These are phyloP conservation scores for Dichetophora obliterata DNA, from an alignment of 2,888 invertebrate species.

Conservation along the genomic window DNA sequence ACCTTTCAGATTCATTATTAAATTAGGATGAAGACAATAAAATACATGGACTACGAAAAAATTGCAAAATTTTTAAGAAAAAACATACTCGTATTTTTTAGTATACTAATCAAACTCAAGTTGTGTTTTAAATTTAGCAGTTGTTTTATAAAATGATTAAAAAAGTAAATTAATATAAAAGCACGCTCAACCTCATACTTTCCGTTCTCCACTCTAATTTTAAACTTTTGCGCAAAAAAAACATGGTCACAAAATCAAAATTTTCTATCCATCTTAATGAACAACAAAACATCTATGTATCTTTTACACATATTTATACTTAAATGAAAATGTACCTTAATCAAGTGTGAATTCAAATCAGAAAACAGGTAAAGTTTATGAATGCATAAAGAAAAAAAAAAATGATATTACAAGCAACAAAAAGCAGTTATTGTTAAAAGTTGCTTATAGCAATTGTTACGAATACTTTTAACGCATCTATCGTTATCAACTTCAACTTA, in stretches of 20 bases:
- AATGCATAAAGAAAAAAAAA: constrained; percentile 8
- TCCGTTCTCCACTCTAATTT: no score
- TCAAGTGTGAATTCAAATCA: constrained; percentile 27
- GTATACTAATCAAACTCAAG: not conserved
- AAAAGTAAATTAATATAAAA: no score
- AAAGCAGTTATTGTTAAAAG: constrained; percentile 18
- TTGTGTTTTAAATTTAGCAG: not conserved
- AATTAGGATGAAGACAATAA: constrained; percentile 36
- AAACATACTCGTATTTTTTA: not conserved
- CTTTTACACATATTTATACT: constrained; percentile 50
- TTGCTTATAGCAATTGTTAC: not conserved
- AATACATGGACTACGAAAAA: not conserved
- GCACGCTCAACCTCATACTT: no score
- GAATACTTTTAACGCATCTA: not conserved
- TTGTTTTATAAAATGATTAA: no score
- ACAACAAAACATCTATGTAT: constrained; percentile 16
- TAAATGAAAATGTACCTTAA: constrained; percentile 43
- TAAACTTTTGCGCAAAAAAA: not conserved
- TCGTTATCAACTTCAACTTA: not conserved
- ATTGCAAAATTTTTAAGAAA: not conserved
- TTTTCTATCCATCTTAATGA: constrained; percentile 1
- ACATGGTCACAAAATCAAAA: not conserved
- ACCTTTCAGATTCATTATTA: not conserved
- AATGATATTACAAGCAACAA: not conserved
- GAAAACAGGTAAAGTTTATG: constrained; percentile 30